Conservation (phyloP, 2,113 vertebrate genomes). For the Proterorhinus semilunaris region DNA sequence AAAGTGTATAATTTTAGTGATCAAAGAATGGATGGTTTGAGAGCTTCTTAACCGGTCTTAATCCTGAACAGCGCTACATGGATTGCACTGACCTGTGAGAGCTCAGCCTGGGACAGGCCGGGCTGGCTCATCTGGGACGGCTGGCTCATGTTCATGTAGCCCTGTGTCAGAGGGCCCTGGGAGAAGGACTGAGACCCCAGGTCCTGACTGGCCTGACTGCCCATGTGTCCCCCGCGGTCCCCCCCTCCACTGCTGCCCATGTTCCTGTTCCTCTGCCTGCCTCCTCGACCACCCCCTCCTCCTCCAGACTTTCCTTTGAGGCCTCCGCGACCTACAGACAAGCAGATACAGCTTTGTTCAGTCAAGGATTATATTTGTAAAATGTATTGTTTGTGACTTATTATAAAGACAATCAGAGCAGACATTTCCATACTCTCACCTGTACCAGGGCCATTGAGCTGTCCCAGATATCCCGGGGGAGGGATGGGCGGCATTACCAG, state of each 20-base stretch:
- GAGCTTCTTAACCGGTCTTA: neutral
- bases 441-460: constrained; percentile 86
- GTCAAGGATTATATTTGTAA: too few species aligned
- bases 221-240: constrained; percentile 85
- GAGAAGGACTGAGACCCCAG: constrained; percentile 95
- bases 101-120: constrained; percentile 93
- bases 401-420: neutral
- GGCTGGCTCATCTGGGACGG: constrained; percentile 98
- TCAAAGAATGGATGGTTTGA: too few species aligned
- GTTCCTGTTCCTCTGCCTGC: constrained; percentile 88
- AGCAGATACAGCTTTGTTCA: neutral
- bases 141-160: constrained; percentile 97
- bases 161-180: constrained; percentile 94
- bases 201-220: constrained; percentile 93
- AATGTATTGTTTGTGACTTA: too few species aligned
- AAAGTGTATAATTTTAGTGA: neutral
- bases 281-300: constrained; percentile 77
- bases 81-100: constrained; percentile 86
- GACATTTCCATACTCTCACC: constrained; percentile 64
- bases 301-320: constrained; percentile 83
- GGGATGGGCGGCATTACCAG: constrained; percentile 93
- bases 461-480: constrained; percentile 87
- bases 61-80: neutral
- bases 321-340: constrained; percentile 84
- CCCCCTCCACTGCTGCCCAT: constrained; percentile 82